Evolutionary conservation across 2,888 invertebrate genomes (phyloP), one percentile per base, ranked within the genome.

Genomic region (Girardia tigrina): DNA sequence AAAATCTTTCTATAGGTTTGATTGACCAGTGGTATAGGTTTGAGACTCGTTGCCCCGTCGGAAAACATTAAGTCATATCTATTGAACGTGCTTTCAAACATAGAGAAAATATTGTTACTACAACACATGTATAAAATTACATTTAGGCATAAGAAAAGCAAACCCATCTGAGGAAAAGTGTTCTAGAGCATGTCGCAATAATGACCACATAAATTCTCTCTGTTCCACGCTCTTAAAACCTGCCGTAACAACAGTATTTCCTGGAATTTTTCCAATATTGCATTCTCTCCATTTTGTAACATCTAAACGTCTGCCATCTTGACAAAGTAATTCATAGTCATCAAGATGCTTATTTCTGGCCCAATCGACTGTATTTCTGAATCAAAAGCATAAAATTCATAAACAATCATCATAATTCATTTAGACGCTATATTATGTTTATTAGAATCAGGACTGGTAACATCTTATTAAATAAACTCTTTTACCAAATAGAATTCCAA

Each of bases 21-120:
- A 80, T 89, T 85, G 26, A 87, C 86, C 73, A 88, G 87, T 0
- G 88, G 87, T 27, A 95, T 87, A 0, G 90, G 87, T 79, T 89
- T 88, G 28, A 97, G 86, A 78, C 93, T 90, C 26, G 93, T 90
- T 0, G 95, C 91, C 0, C 94, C 91, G 83, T 97, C 95, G 85
- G 92, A 92, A 86, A 97, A 97, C 79, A 97, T 92, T 26, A 97
- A 86, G 85, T 97, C 95, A 56, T 91, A 89, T 85, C 89, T 90
- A 0, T 91, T 92, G 0, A 90, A 88, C 1, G 87, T 87, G 0
- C 93, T 93, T 79, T 88, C 89, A 85, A 94, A 97, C 93, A 97
- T 92, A 81, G 91, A 91, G 85, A 94, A 95, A 76, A 84, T 83
- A 23, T 81, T 80, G 77, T 83, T 82, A 72, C 83, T 83, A 36